Evolutionary conservation across 2,888 invertebrate species (phyloP), one percentile per base, ranked within the genome.

Genomic region (Pegoplata infirma): DNA sequence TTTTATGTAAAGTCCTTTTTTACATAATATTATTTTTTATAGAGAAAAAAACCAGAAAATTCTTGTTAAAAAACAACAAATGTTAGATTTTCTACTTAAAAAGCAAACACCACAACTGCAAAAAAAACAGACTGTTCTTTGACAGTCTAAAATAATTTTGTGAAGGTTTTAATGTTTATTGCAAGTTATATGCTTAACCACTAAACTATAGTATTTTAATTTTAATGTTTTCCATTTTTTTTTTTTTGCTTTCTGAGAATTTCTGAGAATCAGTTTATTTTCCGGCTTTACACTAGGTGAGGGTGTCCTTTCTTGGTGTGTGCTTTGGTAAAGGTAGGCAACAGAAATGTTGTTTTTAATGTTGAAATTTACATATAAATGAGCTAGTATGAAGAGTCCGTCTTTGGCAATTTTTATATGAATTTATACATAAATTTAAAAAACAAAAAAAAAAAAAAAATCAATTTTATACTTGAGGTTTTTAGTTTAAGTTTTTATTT

Each of bases 361-460:
- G 36, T 53, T 44, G 1, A 71, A 79, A 79, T 79, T 79, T 79
- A 63, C 79, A 79, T 79, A 79, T 79, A 79, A 79, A 79, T 79
- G 79, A 75, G 79, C 44, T 75, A 1, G 23, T 32, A 23, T 40
- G 53, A 23, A 21, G 56, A 25, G 25, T 53, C 53, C 17, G 61
- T 63, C 56, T 55, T 74, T 40, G 14, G 55, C 55, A 47, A 40
- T 40, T 63, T 75, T 75, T 56, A 32, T 68, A 40, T 68, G 28
- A 67, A 61, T 74, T 67, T 55, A 55, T 59, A 59, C 55, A 68
- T 55, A 56, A 61, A 51, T 66, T 74, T 46, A 8, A 16, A 16
- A 6, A 56, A 36, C n/a, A n/a, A 32, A 17, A 8, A 56, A 36
- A 56, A 36, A 56, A 5, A 3, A n/a, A 19, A 23, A 16, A 36